phyloP scores from a whole-genome alignment of 2,888 invertebrate species.

The Eilema caniola region DNA sequence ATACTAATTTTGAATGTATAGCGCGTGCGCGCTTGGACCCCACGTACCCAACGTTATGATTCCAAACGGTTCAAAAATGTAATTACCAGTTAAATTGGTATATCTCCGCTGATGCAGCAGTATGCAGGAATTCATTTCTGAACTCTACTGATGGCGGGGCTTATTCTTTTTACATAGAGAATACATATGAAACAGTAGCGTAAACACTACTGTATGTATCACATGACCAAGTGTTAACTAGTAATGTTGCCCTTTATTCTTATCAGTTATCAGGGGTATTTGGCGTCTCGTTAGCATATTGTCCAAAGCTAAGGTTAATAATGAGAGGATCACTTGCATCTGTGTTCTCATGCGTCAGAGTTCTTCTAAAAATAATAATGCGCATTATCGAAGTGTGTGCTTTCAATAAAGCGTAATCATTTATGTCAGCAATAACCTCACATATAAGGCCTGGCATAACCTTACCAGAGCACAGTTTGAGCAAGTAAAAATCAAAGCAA shows the following conservation, averaged over 20 bases:
- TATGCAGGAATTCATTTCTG: no score
- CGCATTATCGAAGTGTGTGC: slow-evolving; percentile 67
- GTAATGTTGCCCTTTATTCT: slow-evolving; percentile 66
- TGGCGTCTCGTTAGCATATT: slow-evolving; percentile 69
- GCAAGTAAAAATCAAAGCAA: slow-evolving; percentile 63
- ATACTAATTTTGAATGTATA: no score
- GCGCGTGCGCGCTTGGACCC: no score
- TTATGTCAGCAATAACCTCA: slow-evolving; percentile 67
- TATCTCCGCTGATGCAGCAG: no score
- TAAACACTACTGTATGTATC: slow-evolving; percentile 10
- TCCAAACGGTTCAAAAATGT: no score
- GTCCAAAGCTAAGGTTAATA: slow-evolving; percentile 64
- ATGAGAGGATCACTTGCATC: slow-evolving; percentile 64
- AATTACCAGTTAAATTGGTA: no score
- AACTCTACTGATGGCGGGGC: neutral
- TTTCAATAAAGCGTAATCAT: slow-evolving; percentile 71
- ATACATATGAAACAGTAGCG: slow-evolving; percentile 6
- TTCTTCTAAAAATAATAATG: slow-evolving; percentile 69
- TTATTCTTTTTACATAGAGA: neutral
- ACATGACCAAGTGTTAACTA: slow-evolving; percentile 39
- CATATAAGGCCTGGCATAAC: slow-evolving; percentile 64
- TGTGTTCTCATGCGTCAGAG: slow-evolving; percentile 73
- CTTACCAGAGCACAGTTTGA: slow-evolving; percentile 53
- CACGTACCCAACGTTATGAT: no score
- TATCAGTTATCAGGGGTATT: slow-evolving; percentile 65